Evolutionary conservation across 2,113 vertebrate species (phyloP).

Genomic region (Megaleporinus macrocephalus): DNA sequence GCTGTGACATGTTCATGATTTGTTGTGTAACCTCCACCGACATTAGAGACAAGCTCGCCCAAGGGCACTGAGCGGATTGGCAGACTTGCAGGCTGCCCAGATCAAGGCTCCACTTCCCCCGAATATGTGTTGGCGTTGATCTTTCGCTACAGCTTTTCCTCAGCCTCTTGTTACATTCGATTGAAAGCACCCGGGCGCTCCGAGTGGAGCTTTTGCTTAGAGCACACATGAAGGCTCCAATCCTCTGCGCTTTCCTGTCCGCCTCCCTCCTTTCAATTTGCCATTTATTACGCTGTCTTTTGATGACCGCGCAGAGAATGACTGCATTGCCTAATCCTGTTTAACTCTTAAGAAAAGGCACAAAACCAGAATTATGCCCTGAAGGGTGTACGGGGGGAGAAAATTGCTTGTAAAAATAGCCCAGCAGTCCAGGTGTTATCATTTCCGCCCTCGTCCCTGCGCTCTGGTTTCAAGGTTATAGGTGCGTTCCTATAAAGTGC

Average conservation of each 20-base stretch:
- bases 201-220: constrained; percentile 1
- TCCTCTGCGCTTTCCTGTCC: neutral
- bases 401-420: constrained; percentile 19
- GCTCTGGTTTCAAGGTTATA: constrained; percentile 36
- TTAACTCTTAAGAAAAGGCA: constrained; percentile 28
- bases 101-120: constrained; percentile 39
- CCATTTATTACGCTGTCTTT: constrained; percentile 32
- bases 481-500: constrained; percentile 9
- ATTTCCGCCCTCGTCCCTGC: neutral
- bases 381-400: constrained; percentile 11
- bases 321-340: constrained; percentile 10
- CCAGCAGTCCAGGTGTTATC: constrained; percentile 35
- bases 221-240: constrained; percentile 14
- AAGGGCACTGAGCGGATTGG: constrained; percentile 47
- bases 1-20: constrained; percentile 39
- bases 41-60: constrained; percentile 36
- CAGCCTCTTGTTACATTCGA: constrained; percentile 21
- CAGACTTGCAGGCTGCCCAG: constrained; percentile 15
- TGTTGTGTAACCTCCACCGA: constrained; percentile 49
- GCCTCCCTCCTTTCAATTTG: constrained; percentile 35
- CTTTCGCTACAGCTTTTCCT: constrained; percentile 36
- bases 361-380: constrained; percentile 14
- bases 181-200: constrained; percentile 27
- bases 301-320: constrained; percentile 29
- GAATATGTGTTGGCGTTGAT: constrained; percentile 26